Base-by-base conservation (phyloP, 2,113 vertebrate genomes). In the Ivindomyrus marchei region DNA sequence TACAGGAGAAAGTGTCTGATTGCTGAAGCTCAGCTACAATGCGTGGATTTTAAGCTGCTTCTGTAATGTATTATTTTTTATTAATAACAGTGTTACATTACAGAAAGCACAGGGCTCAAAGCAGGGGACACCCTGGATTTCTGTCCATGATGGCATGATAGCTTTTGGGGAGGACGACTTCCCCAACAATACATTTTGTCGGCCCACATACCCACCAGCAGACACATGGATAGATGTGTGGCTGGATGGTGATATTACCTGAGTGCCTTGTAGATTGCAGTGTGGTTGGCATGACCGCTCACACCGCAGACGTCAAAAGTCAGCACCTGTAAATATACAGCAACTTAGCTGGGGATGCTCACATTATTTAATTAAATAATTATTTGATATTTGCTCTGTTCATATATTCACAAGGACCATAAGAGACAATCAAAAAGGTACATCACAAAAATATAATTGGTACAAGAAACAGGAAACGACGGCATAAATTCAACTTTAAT, bases 301-400 rank as follows among this genome's bases (percentile, higher is more conserved):
- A 99, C 97, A 91, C 98, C 98, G 74, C 94, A 93, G 0, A 93
- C 96, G 91, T 99, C 98, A 50, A 99, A 99, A 31, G 98, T 99
- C 94, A 99, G 94, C 94, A 99, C 97, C 98, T 99, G 95, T 87
- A 95, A 91, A 88, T 92, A 93, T 93, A 92, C 8, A 87, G 85
- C 21, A 89, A 77, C 91, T 1, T 87, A 62, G 87, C 50, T 24
- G 11, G 27, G 3, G 31, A 47, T 42, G 31, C 36, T 74, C 13
- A 74, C 66, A 74, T 74, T 10, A 47, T 47, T 47, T 47, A 0
- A 47, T 47, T 9, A 11, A 31, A 36, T 31, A 31, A 36, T n/a
- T 74, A 74, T 15, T 36, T 31, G 66, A 36, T 74, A 27, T 36
- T 80, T 80, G 5, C 74, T 39, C 15, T 42, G 36, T 39, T 42